These are phyloP conservation scores for Monomorium pharaonis DNA, from an alignment of 1,140 invertebrate species.

Conservation along the genomic window DNA sequence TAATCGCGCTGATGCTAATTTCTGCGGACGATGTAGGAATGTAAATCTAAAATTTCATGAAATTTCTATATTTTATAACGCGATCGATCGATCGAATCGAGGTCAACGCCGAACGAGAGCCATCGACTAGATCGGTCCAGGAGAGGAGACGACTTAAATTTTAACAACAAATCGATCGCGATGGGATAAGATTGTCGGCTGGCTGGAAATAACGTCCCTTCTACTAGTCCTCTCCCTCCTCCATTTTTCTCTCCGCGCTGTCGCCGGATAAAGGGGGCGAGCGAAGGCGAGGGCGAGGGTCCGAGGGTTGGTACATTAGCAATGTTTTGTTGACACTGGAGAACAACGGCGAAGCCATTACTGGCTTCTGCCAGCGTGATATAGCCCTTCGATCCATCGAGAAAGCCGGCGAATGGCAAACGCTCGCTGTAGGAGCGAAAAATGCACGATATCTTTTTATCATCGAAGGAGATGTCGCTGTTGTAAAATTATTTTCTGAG, in stretches of 20 bases:
- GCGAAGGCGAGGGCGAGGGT: constrained; percentile 51
- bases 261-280: constrained; percentile 35
- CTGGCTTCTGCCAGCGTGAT: constrained; percentile 61
- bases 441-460: background rate
- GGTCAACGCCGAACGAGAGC: constrained; percentile 24
- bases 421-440: background rate
- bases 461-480: background rate
- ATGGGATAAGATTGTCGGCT: constrained; percentile 42
- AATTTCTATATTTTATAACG: constrained; percentile 44
- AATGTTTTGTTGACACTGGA: constrained; percentile 82
- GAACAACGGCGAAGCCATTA: constrained; percentile 78
- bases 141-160: constrained; percentile 32
- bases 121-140: constrained; percentile 24
- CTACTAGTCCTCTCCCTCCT: background rate
- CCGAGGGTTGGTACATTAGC: constrained; percentile 77
- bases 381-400: constrained; percentile 66
- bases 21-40: background rate
- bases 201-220: constrained; percentile 45
- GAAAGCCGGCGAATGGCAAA: constrained; percentile 34
- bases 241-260: constrained; percentile 45
- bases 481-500: background rate
- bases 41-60: constrained; percentile 12
- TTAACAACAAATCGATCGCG: constrained; percentile 58
- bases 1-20: background rate
- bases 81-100: constrained; percentile 43